A percentile compares a stretch with the other conserved stretches of the same genome.
Evolutionary conservation across 2,888 invertebrate species (phyloP).

Genomic region (Pammene aurita): DNA sequence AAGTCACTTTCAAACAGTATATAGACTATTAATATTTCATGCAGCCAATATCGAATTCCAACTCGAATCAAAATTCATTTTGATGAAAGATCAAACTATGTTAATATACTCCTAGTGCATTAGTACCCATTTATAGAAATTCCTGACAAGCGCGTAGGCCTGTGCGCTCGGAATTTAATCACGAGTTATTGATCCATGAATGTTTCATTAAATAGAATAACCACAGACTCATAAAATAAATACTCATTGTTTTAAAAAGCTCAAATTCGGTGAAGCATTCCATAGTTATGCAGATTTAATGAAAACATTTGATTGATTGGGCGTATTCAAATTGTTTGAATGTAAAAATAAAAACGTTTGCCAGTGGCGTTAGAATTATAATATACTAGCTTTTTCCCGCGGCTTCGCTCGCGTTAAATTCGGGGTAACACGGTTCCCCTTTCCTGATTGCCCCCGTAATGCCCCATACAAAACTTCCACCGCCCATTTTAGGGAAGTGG

Average conservation of each 20-base stretch:
- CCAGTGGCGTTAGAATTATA: not conserved
- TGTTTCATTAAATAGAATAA: constrained; percentile 17
- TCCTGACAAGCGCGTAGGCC: not conserved
- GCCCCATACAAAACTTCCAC: no score
- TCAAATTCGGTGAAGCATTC: constrained; percentile 12
- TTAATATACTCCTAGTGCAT: no score
- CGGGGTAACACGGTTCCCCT: no score
- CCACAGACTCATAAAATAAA: constrained; percentile 17
- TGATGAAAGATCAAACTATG: no score
- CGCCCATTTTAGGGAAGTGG: no score
- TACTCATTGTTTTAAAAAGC: constrained; percentile 34
- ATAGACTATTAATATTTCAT: no score
- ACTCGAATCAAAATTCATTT: no score
- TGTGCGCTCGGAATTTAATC: not conserved
- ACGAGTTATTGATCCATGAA: constrained; percentile 6
- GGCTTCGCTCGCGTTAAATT: no score
- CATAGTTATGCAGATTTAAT: constrained; percentile 34
- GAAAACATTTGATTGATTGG: constrained; percentile 36
- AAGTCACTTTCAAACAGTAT: no score
- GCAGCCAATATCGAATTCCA: no score
- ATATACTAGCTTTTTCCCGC: no score
- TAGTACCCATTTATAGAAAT: not conserved
- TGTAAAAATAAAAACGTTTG: constrained; percentile 23
- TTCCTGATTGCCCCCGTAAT: no score
- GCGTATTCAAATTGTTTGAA: constrained; percentile 33